These are phyloP conservation scores for Coracopsis vasa DNA, from an alignment of 2,113 vertebrate species.

Conservation along the genomic window DNA sequence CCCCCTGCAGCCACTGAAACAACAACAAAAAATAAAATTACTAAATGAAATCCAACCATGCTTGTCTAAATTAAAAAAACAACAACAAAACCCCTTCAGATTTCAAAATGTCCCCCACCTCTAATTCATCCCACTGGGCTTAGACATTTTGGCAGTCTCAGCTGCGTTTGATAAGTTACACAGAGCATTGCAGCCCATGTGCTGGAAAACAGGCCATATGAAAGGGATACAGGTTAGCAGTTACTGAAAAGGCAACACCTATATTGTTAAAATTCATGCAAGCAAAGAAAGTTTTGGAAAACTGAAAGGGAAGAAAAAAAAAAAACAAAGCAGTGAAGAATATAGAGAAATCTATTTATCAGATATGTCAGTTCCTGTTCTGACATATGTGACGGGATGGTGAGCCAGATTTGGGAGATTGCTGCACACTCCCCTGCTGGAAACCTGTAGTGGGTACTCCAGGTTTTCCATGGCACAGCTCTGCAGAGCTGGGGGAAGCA, in stretches of 20 bases:
- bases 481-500: rapidly evolving
- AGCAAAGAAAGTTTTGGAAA: neutral
- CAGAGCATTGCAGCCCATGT: neutral
- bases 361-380: neutral
- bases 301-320: neutral
- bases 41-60: neutral
- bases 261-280: neutral
- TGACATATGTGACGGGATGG: neutral
- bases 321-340: neutral
- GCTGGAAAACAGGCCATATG: neutral
- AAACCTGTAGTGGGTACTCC: rapidly evolving
- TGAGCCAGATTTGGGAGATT: neutral
- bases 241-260: neutral
- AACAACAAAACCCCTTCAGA: neutral
- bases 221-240: neutral
- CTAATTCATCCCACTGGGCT: neutral
- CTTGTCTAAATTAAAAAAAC: neutral
- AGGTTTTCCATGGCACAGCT: rapidly evolving
- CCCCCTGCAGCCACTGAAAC: neutral
- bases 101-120: neutral
- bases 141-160: neutral
- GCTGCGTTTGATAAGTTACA: neutral
- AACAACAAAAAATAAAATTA: neutral
- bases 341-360: neutral
- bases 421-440: neutral